Evolutionary conservation across 2,797 vertebrate genomes (phyloP), one percentile per base, ranked within the genome.

Genomic region (Smutsia gigantea): DNA sequence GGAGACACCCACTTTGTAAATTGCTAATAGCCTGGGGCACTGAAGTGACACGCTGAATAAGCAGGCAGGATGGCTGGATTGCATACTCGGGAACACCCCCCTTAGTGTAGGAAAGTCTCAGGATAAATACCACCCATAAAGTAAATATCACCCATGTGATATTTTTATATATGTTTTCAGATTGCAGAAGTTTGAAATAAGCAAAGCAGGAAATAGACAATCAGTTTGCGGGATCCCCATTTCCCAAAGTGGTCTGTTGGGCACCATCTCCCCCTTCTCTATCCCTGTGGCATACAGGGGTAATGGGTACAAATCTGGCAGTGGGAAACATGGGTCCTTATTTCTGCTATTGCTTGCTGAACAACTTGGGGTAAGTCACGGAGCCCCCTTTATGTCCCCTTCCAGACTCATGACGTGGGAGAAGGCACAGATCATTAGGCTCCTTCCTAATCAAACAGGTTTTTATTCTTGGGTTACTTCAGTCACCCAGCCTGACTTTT

Each of bases 1-100:
- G 92, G 72, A 96, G 87, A 57, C 42, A 71, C 23, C 46, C 69
- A 69, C 39, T 84, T 34, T 49, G 74, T 64, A 63, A 94, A 94
- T 4, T 83, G 90, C 79, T 87, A 88, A 90, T 31, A 49, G 78
- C 87, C 68, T 19, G 17, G 59, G 83, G 59, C 71, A 34, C 1
- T 63, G 51, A 83, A 78, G 42, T 49, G 66, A 63, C 64, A 74
- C 59, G 69, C 27, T 77, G 25, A 51, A 39, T 87, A 8, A 93
- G 82, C 34, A 86, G 77, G n/a, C 12, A 8, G 77, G 42, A 37
- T 25, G 75, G n/a, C 53, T 53, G 69, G 29, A 51, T 18, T 63
- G 42, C 75, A 92, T 57, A 25, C 87, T 72, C 8, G 37, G 13
- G 42, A 89, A 63, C 77, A 10, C 29, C n/a, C 27, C 17, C 55